Conservation (phyloP, 92 coral and sea anemone genomes). For the Zoanthus solanderi region DNA sequence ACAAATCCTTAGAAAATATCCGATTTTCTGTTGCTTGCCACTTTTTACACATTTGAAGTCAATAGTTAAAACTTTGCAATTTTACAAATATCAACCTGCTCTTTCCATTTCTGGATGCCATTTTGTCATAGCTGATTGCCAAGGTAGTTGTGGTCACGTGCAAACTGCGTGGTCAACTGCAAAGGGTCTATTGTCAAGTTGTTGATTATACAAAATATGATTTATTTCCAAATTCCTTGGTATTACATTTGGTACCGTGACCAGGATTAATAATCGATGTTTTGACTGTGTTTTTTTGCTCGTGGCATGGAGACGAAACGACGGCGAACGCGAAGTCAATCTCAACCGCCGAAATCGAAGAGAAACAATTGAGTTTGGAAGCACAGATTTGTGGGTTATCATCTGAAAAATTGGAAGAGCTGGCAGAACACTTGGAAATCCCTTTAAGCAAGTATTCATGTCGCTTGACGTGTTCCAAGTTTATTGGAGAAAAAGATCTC, state of each 20-base stretch:
- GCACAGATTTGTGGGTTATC: slow-evolving; percentile 23
- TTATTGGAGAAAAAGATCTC: not conserved
- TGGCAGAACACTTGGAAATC: slow-evolving; percentile 39
- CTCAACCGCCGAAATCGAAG: slow-evolving; percentile 23
- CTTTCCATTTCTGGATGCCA: too few species aligned
- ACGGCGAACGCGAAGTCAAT: not conserved
- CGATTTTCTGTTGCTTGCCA: too few species aligned
- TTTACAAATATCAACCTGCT: too few species aligned
- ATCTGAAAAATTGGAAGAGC: slow-evolving; percentile 5
- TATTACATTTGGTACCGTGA: slow-evolving; percentile 1
- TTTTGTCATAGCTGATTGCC: too few species aligned
- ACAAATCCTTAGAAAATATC: too few species aligned
- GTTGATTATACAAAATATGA: too few species aligned
- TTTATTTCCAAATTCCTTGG: not conserved
- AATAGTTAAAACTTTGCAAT: too few species aligned
- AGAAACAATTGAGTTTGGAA: slow-evolving; percentile 26
- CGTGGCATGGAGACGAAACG: not conserved
- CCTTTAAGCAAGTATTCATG: slow-evolving; percentile 16
- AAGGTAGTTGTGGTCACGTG: too few species aligned
- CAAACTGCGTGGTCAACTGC: too few species aligned
- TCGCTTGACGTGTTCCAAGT: not conserved
- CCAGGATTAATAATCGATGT: not conserved
- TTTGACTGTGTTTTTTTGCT: not conserved
- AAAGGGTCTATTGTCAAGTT: too few species aligned
- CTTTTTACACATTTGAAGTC: too few species aligned